Evolutionary conservation across 1,140 invertebrate species (phyloP), one percentile per base, ranked within the genome.

Genomic region (Ostrea edulis): DNA sequence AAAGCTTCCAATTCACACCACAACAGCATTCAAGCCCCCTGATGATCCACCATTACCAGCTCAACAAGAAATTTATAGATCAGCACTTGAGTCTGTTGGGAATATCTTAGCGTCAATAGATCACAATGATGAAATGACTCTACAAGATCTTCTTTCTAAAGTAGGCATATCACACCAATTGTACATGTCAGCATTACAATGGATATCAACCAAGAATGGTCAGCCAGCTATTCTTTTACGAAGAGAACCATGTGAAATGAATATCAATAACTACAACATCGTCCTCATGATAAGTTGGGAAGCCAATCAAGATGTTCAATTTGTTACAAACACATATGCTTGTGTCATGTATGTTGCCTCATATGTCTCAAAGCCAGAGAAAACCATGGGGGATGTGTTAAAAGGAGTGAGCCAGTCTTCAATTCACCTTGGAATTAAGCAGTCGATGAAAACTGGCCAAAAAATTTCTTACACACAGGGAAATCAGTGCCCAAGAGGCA

Each of bases 251-350:
- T 20, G n/a, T 65, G 85, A 81, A 58, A 9, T 51, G 2, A 29
- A 44, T 22, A 71, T 89, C 8, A 87, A 87, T 54, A 65, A 68
- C 14, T 87, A 86, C 55, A 89, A 87, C 44, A 4, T 22, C 25
- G 29, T 20, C 14, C 20, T 88, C 8, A 25, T 90, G 20, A 29
- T 84, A 55, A 82, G 77, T 8, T 90, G 89, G 86, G 44, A 22
- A 82, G 87, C 89, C 8, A 90, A 90, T n/a, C 52, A 85, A 17
- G 89, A 90, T 25, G 11, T 90, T 0, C 89, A 90, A n/a, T 90
- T 53, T 68, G 52, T 90, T 7, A 44, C 58, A 8, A 82, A 90
- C 83, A 62, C 86, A 7, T 90, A 88, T 81, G 85, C 89, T 5
- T 90, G 89, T 87, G 71, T 84, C 2, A 86, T 84, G 81, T 88